Evolutionary conservation across 2,797 vertebrate genomes (phyloP), one percentile per base, ranked within the genome.

Genomic region (Apogon talboti): DNA sequence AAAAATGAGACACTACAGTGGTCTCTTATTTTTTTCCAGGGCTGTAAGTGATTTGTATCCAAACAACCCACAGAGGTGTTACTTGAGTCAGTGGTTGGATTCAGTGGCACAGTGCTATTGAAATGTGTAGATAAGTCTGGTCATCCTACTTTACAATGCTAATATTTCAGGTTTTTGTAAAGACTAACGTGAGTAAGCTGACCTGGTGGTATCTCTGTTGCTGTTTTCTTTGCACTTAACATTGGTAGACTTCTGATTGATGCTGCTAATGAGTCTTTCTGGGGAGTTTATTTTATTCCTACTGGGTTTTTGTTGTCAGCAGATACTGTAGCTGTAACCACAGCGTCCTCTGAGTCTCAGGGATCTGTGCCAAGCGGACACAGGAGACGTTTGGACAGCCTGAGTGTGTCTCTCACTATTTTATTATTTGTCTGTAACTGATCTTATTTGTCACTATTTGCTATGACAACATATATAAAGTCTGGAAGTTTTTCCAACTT

Each of bases 321-420:
- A 51, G 69, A 66, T 68, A 74, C 65, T 65, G 50, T 48, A 15
- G 19, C 64, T 68, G 78, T 49, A 65, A 67, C 75, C 49, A 28
- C 11, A 6, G 18, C 47, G 50, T 70, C 74, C 70, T 61, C 51
- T 71, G 68, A 71, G 71, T 35, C 33, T 35, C 33, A 35, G 7
- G 7, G 7, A 35, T 10, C 33, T 35, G 33, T 35, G 33, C 33
- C 33, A 35, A 8, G 8, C 7, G 33, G 33, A 35, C 33, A 35
- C 33, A 35, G 33, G 9, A 8, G 33, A 35, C 2, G 33, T 35
- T 1, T 2, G 33, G 33, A 35, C 33, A 35, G 33, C 33, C 7
- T 35, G 33, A 30, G 7, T 35, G 9, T 35, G 33, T 35, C 10
- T 35, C 33, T 35, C 33, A 35, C 7, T 35, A 3, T 10, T 8